phyloP scores from a whole-genome alignment of 2,797 vertebrate genomes.

The Cynodonichthys magdalenae region DNA sequence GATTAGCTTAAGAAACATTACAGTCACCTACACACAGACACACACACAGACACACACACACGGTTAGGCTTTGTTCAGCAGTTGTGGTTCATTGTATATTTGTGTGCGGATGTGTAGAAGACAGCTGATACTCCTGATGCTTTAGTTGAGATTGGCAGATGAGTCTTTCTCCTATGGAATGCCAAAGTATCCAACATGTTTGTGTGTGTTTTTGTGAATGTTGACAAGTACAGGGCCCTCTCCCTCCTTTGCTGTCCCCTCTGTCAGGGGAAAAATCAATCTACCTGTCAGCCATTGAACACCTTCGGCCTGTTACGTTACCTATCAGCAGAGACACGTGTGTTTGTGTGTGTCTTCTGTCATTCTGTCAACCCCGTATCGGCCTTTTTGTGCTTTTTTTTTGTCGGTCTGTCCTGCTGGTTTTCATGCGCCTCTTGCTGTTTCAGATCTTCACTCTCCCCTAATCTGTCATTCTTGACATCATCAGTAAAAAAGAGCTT shows the following conservation, averaged over 20 bases:
- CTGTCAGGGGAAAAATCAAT: conserved; percentile 67
- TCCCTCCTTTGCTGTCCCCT: conserved; percentile 28
- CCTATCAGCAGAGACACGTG: conserved; percentile 28
- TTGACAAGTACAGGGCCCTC: conserved; percentile 33
- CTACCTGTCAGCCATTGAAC: conserved; percentile 60
- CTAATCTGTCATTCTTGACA: conserved; percentile 27
- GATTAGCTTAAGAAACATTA: conserved; percentile 52
- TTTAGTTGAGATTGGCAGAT: conserved; percentile 48
- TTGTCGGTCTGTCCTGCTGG: conserved; percentile 22
- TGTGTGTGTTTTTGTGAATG: conserved; percentile 19
- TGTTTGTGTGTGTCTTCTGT: conserved; percentile 43
- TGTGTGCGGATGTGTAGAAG: conserved; percentile 4
- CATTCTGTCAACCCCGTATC: conserved; percentile 42
- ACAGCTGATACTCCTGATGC: conserved; percentile 50
- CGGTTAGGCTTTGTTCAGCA: conserved; percentile 47
- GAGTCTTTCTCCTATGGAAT: conserved; percentile 51
- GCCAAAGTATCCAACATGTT: conserved; percentile 38
- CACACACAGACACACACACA: conserved; percentile 9
- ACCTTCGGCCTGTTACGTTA: conserved; percentile 55
- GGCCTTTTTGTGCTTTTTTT: conserved; percentile 9
- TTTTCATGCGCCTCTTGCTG: conserved; percentile 4
- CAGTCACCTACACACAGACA: conserved; percentile 28
- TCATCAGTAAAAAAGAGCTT: conserved; percentile 4
- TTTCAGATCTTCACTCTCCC: conserved; percentile 10
- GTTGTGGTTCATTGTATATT: conserved; percentile 15